Base-by-base conservation (phyloP, 1,140 invertebrate species). In the Drosophila grimshawi region DNA sequence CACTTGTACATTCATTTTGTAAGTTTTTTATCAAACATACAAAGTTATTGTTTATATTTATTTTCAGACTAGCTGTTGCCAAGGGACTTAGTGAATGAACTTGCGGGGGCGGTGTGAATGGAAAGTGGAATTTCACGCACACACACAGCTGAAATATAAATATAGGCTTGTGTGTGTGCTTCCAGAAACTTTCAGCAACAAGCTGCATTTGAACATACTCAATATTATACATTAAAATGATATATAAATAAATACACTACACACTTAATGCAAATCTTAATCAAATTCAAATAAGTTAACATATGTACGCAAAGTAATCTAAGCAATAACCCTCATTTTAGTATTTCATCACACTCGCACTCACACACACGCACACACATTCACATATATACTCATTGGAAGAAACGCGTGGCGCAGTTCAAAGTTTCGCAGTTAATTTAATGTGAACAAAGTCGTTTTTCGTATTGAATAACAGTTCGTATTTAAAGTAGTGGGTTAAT, bases 331-430 rank as follows among this genome's bases (percentile, higher is more conserved):
- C 51, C 67, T 51, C 39, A 49, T 33, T 67, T 77, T 45, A 10
- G 5, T 32, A 86, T 86, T 86, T 86, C 83, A 49, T 88, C 83
- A 78, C 33, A 51, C 0, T 52, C 19, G 19, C 19, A 19, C 0
- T 19, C 19, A 19, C 19, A 19, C 19, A 69, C 49, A 66, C 56
- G 48, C 53, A 48, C 73, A 56, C 51, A 41, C 55, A 63, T 5
- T 56, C 61, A 61, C 37, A 55, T 27, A 43, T 8, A 49, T 39
- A 53, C 45, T 8, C 37, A 63, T 67, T 61, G 69, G 59, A 71
- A 83, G 82, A 78, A 89, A 85, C 85, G 74, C 85, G 85, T 88
- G 85, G 83, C 82, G 83, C 51, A 72, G 19, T 30, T 30, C 41
- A 30, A 33, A 55, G 56, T 61, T 66, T 60, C 37, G 61, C 60